Percentiles rank a stretch among this genome's conserved stretches.
Conservation (phyloP, 2,888 invertebrate genomes). For the Deilephila porcellus region DNA sequence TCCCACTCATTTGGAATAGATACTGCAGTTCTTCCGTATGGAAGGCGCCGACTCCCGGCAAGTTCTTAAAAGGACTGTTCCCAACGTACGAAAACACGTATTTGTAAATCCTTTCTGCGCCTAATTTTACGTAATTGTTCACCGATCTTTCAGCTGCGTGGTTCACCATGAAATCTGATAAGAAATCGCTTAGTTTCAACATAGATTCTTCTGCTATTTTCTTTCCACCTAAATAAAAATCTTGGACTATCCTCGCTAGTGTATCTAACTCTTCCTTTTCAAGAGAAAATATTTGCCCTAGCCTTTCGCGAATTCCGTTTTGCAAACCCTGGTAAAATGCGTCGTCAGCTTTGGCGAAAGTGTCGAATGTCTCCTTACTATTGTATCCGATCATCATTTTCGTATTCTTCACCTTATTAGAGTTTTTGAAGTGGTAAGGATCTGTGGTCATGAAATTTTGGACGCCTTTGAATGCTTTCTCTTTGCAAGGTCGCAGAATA, state of each 20-base stretch:
- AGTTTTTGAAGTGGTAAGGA: conserved; percentile 45
- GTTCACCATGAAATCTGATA: conserved; percentile 51
- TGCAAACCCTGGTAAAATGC: conserved; percentile 41
- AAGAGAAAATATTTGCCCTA: conserved; percentile 40
- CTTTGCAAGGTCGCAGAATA: conserved; percentile 52
- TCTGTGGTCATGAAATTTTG: conserved; percentile 49
- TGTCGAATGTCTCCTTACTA: conserved; percentile 54
- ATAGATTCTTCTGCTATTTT: conserved; percentile 46
- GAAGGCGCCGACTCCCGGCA: conserved; percentile 52
- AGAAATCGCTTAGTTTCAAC: conserved; percentile 51
- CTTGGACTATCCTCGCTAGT: conserved; percentile 42
- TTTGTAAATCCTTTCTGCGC: conserved; percentile 47
- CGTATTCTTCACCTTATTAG: conserved; percentile 43
- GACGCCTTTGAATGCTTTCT: conserved; percentile 47
- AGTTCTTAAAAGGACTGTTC: conserved; percentile 47
- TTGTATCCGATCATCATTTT: conserved; percentile 58
- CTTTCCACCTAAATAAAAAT: conserved; percentile 52
- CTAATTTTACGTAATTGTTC: conserved; percentile 48
- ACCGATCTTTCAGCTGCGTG: conserved; percentile 55
- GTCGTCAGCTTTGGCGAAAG: conserved; percentile 43
- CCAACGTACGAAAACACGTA: conserved; percentile 57
- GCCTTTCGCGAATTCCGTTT: conserved; percentile 39
- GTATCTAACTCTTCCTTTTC: conserved; percentile 38
- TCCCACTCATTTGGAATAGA: conserved; percentile 43
- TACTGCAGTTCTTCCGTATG: conserved; percentile 57